Evolutionary conservation across 2,888 invertebrate genomes (phyloP).

Genomic region (Acleris sparsana): DNA sequence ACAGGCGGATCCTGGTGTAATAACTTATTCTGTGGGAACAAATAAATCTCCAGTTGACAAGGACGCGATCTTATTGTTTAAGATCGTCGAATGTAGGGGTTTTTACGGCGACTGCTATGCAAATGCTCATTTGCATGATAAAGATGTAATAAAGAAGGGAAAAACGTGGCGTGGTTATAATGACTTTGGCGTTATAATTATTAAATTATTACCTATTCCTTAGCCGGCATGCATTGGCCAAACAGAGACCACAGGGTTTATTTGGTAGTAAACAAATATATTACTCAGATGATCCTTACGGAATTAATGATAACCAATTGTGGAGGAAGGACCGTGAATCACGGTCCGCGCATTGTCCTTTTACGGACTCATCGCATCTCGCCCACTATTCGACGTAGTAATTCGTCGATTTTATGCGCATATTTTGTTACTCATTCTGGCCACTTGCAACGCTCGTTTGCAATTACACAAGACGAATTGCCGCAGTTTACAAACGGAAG

Average conservation of each 20-base stretch:
- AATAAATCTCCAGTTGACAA: constrained; percentile 72
- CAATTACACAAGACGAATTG: constrained; percentile 32
- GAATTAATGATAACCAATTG: constrained; percentile 33
- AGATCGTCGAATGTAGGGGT: constrained; percentile 50
- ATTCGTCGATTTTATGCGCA: constrained; percentile 39
- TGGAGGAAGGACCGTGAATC: constrained; percentile 44
- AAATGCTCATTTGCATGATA: constrained; percentile 39
- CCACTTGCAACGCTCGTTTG: constrained; percentile 31
- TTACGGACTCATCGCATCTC: constrained; percentile 42
- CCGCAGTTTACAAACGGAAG: constrained; percentile 33
- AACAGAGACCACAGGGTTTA: background rate
- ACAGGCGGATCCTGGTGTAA: constrained; percentile 45
- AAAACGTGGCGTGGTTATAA: constrained; percentile 12
- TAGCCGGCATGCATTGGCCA: background rate
- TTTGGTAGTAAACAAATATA: background rate
- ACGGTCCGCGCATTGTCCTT: constrained; percentile 42
- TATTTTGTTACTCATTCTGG: constrained; percentile 35
- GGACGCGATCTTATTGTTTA: constrained; percentile 56
- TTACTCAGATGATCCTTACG: constrained; percentile 14
- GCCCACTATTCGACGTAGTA: constrained; percentile 39
- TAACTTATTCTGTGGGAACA: constrained; percentile 60
- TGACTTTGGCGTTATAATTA: constrained; percentile 4
- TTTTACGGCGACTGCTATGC: constrained; percentile 49
- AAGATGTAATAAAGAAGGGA: constrained; percentile 38
- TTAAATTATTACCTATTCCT: background rate